A percentile compares a stretch with the other conserved stretches of the same genome.
These are phyloP conservation scores for Acanthosepion pharaonis DNA, from an alignment of 2,888 invertebrate genomes.

Conservation along the genomic window DNA sequence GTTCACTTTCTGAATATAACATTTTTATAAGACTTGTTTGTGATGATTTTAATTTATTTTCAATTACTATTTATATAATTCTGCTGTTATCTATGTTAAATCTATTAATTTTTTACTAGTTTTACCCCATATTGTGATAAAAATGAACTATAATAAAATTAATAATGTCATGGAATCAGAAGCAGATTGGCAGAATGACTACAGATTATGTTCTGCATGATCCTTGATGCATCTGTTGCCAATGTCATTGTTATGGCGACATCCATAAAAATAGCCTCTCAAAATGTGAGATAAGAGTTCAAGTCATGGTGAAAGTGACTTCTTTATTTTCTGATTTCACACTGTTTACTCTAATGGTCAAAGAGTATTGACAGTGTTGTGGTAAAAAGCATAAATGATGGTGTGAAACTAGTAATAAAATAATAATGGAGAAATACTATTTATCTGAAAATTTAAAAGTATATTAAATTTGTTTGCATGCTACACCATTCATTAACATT, in stretches of 20 bases:
- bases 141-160: background rate
- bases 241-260: background rate
- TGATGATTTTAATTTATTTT: background rate
- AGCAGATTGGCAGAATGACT: too few species aligned
- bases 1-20: background rate
- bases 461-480: background rate
- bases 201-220: too few species aligned
- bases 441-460: background rate
- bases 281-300: background rate
- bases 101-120: background rate
- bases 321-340: too few species aligned
- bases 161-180: background rate
- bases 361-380: too few species aligned
- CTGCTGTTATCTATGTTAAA: background rate
- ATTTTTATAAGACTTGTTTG: background rate
- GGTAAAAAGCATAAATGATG: too few species aligned
- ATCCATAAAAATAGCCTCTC: background rate
- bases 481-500: background rate
- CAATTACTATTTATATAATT: background rate
- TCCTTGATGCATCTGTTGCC: background rate
- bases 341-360: too few species aligned
- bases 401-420: too few species aligned
- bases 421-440: background rate
- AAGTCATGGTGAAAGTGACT: too few species aligned
- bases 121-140: background rate